A percentile compares a stretch with the other conserved stretches of the same genome.
Evolutionary conservation across 2,888 invertebrate genomes (phyloP).

Genomic region (Ceraclea dissimilis): DNA sequence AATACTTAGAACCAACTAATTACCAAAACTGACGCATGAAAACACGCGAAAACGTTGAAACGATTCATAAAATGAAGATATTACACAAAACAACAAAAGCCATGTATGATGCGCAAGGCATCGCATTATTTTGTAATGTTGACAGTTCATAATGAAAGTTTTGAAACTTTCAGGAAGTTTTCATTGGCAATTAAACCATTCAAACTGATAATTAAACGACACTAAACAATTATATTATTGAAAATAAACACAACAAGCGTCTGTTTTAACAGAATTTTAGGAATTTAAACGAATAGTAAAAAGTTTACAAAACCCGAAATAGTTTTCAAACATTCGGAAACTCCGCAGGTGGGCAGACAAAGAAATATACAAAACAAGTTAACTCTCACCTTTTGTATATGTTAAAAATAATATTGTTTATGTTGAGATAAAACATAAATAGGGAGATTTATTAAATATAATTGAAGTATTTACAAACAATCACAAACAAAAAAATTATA

Average conservation of each 20-base stretch:
- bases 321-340: slow-evolving; percentile 2
- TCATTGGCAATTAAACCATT: neutral
- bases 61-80: neutral
- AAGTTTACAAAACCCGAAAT: neutral
- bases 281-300: neutral
- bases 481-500: slow-evolving; percentile 3
- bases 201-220: neutral
- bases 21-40: neutral
- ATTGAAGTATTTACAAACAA: slow-evolving; percentile 2
- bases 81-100: neutral
- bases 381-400: neutral
- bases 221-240: neutral
- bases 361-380: neutral
- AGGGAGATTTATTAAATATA: neutral
- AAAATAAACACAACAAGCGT: neutral
- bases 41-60: neutral
- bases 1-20: neutral
- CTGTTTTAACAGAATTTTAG: neutral
- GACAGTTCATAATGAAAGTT: neutral
- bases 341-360: slow-evolving; percentile 1
- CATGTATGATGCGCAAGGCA: neutral
- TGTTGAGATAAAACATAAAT: neutral
- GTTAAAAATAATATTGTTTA: neutral
- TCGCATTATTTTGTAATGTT: neutral
- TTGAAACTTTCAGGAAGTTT: neutral